Percentiles rank a stretch among this genome's conserved stretches.
These are phyloP conservation scores for Bufo gargarizans DNA, from an alignment of 2,113 vertebrate species.

Conservation along the genomic window DNA sequence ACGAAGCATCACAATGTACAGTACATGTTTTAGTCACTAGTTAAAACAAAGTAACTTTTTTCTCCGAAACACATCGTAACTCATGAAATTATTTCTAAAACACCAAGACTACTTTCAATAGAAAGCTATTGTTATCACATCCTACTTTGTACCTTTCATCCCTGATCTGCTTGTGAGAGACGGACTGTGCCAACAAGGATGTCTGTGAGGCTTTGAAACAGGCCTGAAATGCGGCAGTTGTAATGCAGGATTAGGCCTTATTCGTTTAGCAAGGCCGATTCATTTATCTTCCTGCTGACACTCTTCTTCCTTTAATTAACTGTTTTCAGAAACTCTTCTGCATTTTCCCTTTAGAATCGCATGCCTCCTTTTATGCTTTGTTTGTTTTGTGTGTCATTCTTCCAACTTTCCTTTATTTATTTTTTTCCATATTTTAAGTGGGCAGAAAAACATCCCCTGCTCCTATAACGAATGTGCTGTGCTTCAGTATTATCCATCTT, in stretches of 20 bases:
- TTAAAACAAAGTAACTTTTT: constrained; percentile 16
- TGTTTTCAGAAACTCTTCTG: constrained; percentile 54
- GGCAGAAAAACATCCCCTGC: constrained; percentile 43
- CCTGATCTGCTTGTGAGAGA: constrained; percentile 26
- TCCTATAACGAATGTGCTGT: constrained; percentile 42
- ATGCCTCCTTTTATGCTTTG: constrained; percentile 35
- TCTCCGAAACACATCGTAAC: neutral
- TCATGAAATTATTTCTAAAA: neutral
- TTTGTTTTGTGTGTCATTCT: constrained; percentile 54
- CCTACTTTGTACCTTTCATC: constrained; percentile 34
- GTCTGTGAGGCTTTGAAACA: constrained; percentile 43
- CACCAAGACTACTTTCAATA: constrained; percentile 16
- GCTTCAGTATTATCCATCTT: constrained; percentile 43
- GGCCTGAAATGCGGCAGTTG: constrained; percentile 37
- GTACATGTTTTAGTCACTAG: neutral
- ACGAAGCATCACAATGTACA: too few relatives aligned
- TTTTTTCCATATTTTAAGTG: constrained; percentile 45
- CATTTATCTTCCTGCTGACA: constrained; percentile 56
- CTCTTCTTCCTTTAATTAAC: constrained; percentile 56
- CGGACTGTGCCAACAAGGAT: constrained; percentile 29
- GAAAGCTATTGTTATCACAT: constrained; percentile 51
- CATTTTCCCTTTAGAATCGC: constrained; percentile 53
- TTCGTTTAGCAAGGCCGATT: constrained; percentile 45
- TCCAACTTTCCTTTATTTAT: neutral
- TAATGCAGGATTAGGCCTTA: constrained; percentile 51